Conservation (phyloP, 2,113 vertebrate species). For the Craseonycteris thonglongyai region DNA sequence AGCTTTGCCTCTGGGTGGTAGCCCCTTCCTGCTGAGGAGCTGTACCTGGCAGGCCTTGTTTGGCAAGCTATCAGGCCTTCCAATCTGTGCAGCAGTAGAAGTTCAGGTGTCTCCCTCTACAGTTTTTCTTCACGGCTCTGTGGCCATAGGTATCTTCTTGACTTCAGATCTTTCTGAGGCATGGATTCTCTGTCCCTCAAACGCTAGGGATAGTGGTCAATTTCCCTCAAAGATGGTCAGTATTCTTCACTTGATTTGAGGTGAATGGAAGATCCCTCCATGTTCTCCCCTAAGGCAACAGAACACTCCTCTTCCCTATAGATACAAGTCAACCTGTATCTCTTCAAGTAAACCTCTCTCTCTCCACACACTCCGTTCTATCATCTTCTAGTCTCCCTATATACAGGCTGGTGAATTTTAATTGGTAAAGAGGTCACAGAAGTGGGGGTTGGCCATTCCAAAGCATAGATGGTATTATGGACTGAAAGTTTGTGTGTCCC, state of each 20-base stretch:
- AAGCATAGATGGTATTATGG: not conserved
- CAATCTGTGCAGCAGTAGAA: not conserved
- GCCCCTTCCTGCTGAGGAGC: not conserved
- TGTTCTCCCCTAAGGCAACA: not conserved
- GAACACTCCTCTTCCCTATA: not conserved
- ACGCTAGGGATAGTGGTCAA: not conserved
- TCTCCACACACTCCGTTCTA: not conserved
- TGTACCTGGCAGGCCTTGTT: not conserved
- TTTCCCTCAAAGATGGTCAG: not conserved
- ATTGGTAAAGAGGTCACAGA: not conserved
- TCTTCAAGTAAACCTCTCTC: not conserved
- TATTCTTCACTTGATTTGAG: not conserved
- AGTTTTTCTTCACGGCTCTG: not conserved
- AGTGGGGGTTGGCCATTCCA: not conserved
- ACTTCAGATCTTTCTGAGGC: not conserved
- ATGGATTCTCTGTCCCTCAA: not conserved
- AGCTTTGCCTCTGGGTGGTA: not conserved
- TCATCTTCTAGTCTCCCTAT: not conserved
- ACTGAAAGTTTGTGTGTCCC: not conserved
- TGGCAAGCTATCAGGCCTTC: not conserved
- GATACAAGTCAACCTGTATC: not conserved
- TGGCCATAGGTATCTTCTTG: not conserved
- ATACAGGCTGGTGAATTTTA: not conserved
- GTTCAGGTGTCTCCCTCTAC: rapidly evolving
- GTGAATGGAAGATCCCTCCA: not conserved